phyloP scores from a whole-genome alignment of 2,113 vertebrate species.

The Plecotus auritus region DNA sequence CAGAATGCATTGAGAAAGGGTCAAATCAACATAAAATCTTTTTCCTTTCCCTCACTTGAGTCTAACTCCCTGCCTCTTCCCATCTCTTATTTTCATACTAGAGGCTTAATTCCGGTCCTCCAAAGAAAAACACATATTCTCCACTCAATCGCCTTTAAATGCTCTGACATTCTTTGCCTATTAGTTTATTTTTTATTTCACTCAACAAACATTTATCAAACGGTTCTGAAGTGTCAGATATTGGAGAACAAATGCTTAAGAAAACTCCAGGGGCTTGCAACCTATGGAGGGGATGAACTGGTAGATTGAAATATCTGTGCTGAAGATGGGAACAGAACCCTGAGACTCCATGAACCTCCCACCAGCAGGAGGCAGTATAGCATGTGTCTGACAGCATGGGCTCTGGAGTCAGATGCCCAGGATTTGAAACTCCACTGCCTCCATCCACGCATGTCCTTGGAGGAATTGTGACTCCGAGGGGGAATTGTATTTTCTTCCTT shows the following conservation, averaged over 20 bases:
- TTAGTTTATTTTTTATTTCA: neutral
- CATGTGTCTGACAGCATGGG: neutral
- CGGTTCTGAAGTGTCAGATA: neutral
- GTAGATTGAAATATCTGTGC: neutral
- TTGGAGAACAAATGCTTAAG: neutral
- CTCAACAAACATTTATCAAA: neutral
- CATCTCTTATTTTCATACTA: neutral
- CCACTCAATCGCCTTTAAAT: neutral
- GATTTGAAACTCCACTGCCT: neutral
- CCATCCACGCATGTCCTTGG: neutral
- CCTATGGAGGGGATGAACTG: neutral
- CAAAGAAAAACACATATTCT: neutral
- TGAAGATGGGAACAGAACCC: neutral
- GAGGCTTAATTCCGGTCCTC: neutral
- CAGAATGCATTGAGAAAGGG: neutral
- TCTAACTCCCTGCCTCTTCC: neutral
- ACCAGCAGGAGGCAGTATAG: neutral
- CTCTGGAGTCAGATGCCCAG: neutral
- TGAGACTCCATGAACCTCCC: accelerated
- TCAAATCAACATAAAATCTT: neutral
- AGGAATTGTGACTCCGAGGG: neutral
- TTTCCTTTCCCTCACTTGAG: neutral
- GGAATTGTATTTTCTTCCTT: neutral
- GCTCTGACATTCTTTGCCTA: neutral
- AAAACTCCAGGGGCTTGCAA: neutral